Evolutionary conservation across 2,797 vertebrate genomes (phyloP), one percentile per base, ranked within the genome.

Genomic region (Tangara arthus): DNA sequence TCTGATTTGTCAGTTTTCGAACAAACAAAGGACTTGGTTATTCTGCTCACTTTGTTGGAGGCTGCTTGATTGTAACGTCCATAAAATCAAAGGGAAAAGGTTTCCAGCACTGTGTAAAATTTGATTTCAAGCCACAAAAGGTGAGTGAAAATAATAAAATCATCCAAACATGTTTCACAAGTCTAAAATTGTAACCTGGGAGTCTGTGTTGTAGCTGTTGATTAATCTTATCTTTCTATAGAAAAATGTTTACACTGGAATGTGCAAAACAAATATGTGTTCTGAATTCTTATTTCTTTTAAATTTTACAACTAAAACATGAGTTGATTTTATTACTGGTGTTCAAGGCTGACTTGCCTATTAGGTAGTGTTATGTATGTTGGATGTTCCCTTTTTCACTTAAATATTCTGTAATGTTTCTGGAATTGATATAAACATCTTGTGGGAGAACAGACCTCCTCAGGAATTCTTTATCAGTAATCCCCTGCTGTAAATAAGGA

Each of bases 71-170:
- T 97, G 97, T 99, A 97, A 99, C 99, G 8, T 99, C 99, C 75
- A 98, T 99, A 97, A 99, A 99, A 96, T 98, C 99, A 77, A 99
- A 99, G 97, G 99, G 99, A 95, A 99, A 99, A 98, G 99, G 99
- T 89, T 99, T 99, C 97, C 99, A 99, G 98, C 99, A 99, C 87
- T 99, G 99, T 97, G 99, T 99, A 89, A 99, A 99, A 96, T 99
- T 99, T 77, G 99, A 99, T 98, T 99, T 99, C 98, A 99, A 99
- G 95, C 99, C 99, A 49, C 99, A 99, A 95, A 99, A 99, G 99
- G 99, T 99, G 97, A 26, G 96, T 95, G 66, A 82, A 87, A 70
- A 39, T 21, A 86, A 44, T 41, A 73, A 76, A 81, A 63, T 64
- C 18, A 59, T 89, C 84, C 26, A 60, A 70, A 71, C 1, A 4